Base-by-base conservation (phyloP, 2,113 vertebrate species). In the Excalfactoria chinensis region DNA sequence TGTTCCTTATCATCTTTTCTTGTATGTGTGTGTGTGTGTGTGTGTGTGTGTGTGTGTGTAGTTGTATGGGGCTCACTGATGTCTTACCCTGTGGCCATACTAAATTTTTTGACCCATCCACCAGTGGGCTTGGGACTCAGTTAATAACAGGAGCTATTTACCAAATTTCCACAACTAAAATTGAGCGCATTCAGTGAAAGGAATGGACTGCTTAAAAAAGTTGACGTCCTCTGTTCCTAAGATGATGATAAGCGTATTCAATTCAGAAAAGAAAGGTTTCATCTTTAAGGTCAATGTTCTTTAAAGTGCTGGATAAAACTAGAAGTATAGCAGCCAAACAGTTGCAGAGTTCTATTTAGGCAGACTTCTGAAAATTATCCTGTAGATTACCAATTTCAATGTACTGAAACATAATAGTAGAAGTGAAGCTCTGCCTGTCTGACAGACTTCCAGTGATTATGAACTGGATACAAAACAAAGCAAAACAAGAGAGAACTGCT, bases 71-170 rank as follows among this genome's bases (percentile, higher is more conserved):
- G 49, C 15, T 48, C 3, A 7, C 82, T 22, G 35, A 13, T n/a
- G 17, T 18, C 21, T 43, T 63, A 20, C 9, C 0, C 0, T 4
- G 6, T 53, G 25, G 7, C 18, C 37, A 55, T 67, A 26, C 58
- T 30, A 7, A 77, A 79, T 41, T 72, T 86, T 16, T 64, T 93
- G 19, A 23, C 5, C 5, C 16, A 86, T 17, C 2, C 12, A 51
- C 4, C 1, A 7, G 26, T 34, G 10, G 5, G 8, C 32, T 46
- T 66, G 49, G 28, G 8, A 69, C 8, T 26, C 9, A 59, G 4
- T 8, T 71, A 75, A 3, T 43, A 64, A 26, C 10, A 37, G 11
- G 20, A 78, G 13, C 6, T 22, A 18, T 7, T n/a, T 49, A 19
- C 18, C 10, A 32, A 64, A 46, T 56, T 75, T 51, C 46, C 79